Percentiles rank a stretch among this genome's conserved stretches.
Conservation (phyloP, 2,888 invertebrate species). For the Penaeus monodon region DNA sequence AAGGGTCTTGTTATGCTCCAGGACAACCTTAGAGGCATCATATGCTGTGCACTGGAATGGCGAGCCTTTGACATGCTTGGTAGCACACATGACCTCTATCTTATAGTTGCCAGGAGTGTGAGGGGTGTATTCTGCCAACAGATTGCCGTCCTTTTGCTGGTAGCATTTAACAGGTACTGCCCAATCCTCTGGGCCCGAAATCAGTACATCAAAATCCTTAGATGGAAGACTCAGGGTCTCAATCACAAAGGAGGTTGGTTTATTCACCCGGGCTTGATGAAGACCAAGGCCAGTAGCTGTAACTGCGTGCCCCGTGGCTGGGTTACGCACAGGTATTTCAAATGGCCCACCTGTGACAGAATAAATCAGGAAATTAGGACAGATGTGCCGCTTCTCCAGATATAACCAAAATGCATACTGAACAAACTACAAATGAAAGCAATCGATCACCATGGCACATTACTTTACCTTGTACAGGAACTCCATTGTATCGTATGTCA, state of each 20-base stretch:
- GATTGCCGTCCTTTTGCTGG: slow-evolving; percentile 94
- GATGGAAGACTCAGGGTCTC: slow-evolving; percentile 85
- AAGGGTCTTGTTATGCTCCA: slow-evolving; percentile 78
- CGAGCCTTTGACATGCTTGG: slow-evolving; percentile 90
- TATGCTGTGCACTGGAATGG: slow-evolving; percentile 94
- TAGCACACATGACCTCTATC: slow-evolving; percentile 89
- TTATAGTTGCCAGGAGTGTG: slow-evolving; percentile 73
- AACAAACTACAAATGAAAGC: slow-evolving; percentile 6
- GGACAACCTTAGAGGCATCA: slow-evolving; percentile 85
- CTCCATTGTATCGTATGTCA: slow-evolving; percentile 87
- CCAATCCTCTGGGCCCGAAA: slow-evolving; percentile 81
- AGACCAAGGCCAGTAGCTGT: slow-evolving; percentile 85
- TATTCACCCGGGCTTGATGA: slow-evolving; percentile 83
- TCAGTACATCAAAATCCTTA: slow-evolving; percentile 90
- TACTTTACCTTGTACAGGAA: slow-evolving; percentile 74
- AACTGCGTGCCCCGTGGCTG: slow-evolving; percentile 81
- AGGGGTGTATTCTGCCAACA: slow-evolving; percentile 92
- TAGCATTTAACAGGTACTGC: slow-evolving; percentile 92
- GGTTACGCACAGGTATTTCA: slow-evolving; percentile 75
- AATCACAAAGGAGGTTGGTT: slow-evolving; percentile 88
- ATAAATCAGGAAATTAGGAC: background rate
- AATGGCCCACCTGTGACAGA: slow-evolving; percentile 73
- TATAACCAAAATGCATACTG: background rate
- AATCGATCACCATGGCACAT: background rate
- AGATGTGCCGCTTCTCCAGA: background rate